These are phyloP conservation scores for Mesocricetus auratus DNA, from an alignment of 2,113 vertebrate species.

Conservation along the genomic window DNA sequence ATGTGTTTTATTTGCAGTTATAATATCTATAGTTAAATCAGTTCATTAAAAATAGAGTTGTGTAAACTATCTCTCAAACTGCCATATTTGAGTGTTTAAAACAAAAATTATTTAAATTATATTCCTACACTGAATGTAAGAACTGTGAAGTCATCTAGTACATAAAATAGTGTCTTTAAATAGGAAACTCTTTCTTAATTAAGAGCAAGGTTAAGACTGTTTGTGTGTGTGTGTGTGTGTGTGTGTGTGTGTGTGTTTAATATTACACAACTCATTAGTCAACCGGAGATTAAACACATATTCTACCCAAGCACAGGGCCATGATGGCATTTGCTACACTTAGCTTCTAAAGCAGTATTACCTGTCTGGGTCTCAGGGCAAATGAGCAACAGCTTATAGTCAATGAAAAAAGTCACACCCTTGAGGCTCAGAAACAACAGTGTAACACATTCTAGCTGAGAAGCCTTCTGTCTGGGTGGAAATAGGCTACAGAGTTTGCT, in stretches of 20 bases:
- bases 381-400: conserved; percentile 47
- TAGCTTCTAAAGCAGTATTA: conserved; percentile 25
- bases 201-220: conserved; percentile 40
- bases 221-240: not conserved
- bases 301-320: conserved; percentile 25
- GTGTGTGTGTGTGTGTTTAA: not conserved
- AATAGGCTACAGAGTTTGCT: conserved; percentile 13
- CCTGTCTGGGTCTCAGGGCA: conserved; percentile 4
- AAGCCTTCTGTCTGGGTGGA: conserved; percentile 13
- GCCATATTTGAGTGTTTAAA: conserved; percentile 67
- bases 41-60: conserved; percentile 83
- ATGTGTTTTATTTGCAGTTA: conserved; percentile 81
- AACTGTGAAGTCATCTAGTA: conserved; percentile 65
- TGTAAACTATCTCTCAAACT: conserved; percentile 76
- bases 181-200: conserved; percentile 68
- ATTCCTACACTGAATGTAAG: conserved; percentile 72
- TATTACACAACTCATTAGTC: conserved; percentile 54
- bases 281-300: not conserved
- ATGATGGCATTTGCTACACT: not conserved
- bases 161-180: conserved; percentile 63
- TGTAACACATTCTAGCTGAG: not conserved
- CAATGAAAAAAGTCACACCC: conserved; percentile 28
- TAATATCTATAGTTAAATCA: conserved; percentile 81
- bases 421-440: conserved; percentile 46
- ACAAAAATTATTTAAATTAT: conserved; percentile 77